Evolutionary conservation across 2,797 vertebrate genomes (phyloP).

Genomic region (Antrozous pallidus): DNA sequence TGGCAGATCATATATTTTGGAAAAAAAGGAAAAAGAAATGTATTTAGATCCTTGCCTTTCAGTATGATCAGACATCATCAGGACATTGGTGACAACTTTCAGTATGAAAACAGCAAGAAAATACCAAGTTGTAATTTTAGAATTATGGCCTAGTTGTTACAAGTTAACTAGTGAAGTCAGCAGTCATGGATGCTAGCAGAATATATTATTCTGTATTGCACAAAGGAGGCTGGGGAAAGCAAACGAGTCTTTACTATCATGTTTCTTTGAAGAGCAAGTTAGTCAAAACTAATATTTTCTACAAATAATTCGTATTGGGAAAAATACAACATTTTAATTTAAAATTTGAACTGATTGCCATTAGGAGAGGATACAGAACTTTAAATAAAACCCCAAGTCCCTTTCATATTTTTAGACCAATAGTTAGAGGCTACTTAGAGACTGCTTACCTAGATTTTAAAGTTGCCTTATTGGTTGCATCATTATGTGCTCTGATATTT

Average conservation of each 20-base stretch:
- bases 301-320: background rate
- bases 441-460: background rate
- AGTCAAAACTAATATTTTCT: slow-evolving; percentile 2
- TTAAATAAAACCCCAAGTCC: background rate
- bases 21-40: background rate
- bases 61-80: background rate
- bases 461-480: background rate
- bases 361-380: background rate
- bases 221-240: background rate
- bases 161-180: background rate
- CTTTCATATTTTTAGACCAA: background rate
- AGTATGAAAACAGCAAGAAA: background rate
- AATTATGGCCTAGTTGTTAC: background rate
- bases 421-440: background rate
- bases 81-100: background rate
- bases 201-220: background rate
- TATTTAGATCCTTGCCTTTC: background rate
- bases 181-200: background rate
- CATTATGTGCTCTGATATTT: background rate
- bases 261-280: background rate
- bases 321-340: background rate
- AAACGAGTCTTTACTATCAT: background rate
- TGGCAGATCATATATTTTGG: background rate
- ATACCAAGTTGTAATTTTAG: background rate
- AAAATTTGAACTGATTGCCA: background rate